A percentile compares a stretch with the other conserved stretches of the same genome.
Conservation (phyloP, 2,888 invertebrate genomes). For the Habroteleia sp. region DNA sequence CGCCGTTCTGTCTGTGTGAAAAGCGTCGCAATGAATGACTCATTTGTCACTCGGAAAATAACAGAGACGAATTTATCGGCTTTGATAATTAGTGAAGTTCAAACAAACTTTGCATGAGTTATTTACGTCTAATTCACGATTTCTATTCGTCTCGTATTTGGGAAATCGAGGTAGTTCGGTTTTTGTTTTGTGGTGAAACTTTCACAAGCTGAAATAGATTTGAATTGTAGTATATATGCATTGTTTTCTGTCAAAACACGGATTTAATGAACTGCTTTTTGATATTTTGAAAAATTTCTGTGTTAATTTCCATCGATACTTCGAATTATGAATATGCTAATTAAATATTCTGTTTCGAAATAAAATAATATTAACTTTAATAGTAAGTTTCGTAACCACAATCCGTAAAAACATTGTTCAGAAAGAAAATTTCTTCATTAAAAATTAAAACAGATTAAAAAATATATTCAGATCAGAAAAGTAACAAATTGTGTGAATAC, state of each 20-base stretch:
- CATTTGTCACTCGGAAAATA: constrained; percentile 77
- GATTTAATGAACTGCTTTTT: constrained; percentile 26
- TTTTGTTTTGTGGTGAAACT: constrained; percentile 53
- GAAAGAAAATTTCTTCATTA: too few species aligned
- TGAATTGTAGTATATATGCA: constrained; percentile 16
- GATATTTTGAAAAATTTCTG: constrained; percentile 14
- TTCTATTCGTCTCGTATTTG: constrained; percentile 33
- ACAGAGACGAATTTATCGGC: constrained; percentile 77
- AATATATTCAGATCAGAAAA: too few species aligned
- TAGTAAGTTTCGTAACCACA: too few species aligned
- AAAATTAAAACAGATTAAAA: too few species aligned
- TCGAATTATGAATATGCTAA: too few species aligned
- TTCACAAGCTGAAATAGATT: constrained; percentile 27
- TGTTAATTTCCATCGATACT: too few species aligned
- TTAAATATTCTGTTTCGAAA: too few species aligned
- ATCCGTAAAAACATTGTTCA: too few species aligned
- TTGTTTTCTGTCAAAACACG: constrained; percentile 38
- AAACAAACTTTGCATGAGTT: constrained; percentile 64
- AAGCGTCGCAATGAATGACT: constrained; percentile 70
- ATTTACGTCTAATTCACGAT: constrained; percentile 54
- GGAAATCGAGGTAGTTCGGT: constrained; percentile 13
- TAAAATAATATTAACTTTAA: too few species aligned
- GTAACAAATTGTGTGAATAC: too few species aligned
- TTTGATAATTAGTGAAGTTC: constrained; percentile 77
- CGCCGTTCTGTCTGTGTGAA: constrained; percentile 22